phyloP scores from a whole-genome alignment of 2,797 vertebrate genomes.

The Lithobates pipiens region DNA sequence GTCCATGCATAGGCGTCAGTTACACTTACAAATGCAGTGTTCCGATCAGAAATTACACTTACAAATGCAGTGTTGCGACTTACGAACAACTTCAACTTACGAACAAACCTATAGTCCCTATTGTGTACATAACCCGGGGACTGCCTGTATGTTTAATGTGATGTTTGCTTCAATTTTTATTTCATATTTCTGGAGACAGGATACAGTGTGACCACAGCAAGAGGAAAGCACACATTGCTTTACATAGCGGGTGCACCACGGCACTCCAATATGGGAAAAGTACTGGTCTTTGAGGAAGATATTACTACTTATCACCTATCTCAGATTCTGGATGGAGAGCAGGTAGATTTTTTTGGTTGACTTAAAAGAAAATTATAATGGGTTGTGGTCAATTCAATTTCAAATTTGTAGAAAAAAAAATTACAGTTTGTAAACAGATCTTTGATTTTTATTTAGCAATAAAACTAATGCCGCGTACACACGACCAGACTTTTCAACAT shows the following conservation, averaged over 20 bases:
- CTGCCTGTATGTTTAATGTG: not conserved
- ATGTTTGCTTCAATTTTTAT: not conserved
- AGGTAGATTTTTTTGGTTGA: conserved; percentile 73
- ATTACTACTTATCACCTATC: conserved; percentile 51
- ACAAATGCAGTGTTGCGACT: too few relatives aligned
- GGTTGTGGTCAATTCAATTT: not conserved
- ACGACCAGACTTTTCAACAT: too few relatives aligned
- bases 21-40: too few relatives aligned
- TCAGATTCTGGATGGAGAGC: conserved; percentile 73
- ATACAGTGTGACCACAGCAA: conserved; percentile 72
- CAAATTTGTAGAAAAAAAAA: too few relatives aligned
- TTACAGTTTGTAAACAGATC: too few relatives aligned
- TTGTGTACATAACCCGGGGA: too few relatives aligned
- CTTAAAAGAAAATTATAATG: not conserved
- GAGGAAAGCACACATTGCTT: conserved; percentile 39
- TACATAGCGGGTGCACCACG: conserved; percentile 78
- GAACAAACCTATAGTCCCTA: too few relatives aligned
- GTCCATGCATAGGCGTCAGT: too few relatives aligned
- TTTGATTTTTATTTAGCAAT: too few relatives aligned
- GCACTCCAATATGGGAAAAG: conserved; percentile 73
- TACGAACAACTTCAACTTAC: too few relatives aligned
- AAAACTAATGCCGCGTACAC: too few relatives aligned
- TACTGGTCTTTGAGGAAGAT: conserved; percentile 71
- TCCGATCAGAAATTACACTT: too few relatives aligned
- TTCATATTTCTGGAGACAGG: conserved; percentile 67